Conservation (phyloP, 2,888 invertebrate species). For the Disparrhopalites patrizii region DNA sequence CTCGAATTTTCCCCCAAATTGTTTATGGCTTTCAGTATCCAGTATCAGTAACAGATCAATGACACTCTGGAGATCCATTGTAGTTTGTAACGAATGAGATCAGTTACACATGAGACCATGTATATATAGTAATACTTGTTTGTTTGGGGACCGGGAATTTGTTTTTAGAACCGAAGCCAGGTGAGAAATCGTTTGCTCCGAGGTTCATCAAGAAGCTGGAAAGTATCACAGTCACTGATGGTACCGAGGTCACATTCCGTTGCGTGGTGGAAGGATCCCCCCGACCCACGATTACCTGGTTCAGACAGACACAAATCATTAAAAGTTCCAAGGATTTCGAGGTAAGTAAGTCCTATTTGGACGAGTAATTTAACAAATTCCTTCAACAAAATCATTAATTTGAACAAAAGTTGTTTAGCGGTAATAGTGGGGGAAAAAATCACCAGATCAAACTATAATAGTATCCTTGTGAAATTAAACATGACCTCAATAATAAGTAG, state of each 20-base stretch:
- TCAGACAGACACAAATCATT: slow-evolving; percentile 86
- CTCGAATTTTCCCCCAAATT: too few species aligned
- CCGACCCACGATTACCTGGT: slow-evolving; percentile 95
- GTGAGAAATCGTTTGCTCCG: slow-evolving; percentile 59
- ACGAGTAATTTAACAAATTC: neutral
- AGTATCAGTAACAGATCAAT: too few species aligned
- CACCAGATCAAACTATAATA: too few species aligned
- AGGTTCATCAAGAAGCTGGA: slow-evolving; percentile 79
- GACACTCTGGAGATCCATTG: too few species aligned
- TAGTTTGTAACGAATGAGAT: too few species aligned
- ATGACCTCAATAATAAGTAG: too few species aligned
- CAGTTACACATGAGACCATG: too few species aligned
- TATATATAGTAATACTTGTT: neutral
- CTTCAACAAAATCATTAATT: neutral
- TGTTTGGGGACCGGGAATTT: neutral
- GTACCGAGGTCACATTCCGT: slow-evolving; percentile 91
- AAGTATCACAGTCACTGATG: slow-evolving; percentile 73
- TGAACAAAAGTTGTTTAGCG: neutral
- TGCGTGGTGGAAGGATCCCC: slow-evolving; percentile 95
- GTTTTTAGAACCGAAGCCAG: slow-evolving; percentile 64
- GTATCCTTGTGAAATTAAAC: too few species aligned
- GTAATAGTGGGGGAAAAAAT: too few species aligned
- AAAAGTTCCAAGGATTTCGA: slow-evolving; percentile 88
- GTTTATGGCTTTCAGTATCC: too few species aligned
- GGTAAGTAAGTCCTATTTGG: slow-evolving; percentile 46